phyloP scores from a whole-genome alignment of 2,113 vertebrate species.

The Calidris pygmaea region DNA sequence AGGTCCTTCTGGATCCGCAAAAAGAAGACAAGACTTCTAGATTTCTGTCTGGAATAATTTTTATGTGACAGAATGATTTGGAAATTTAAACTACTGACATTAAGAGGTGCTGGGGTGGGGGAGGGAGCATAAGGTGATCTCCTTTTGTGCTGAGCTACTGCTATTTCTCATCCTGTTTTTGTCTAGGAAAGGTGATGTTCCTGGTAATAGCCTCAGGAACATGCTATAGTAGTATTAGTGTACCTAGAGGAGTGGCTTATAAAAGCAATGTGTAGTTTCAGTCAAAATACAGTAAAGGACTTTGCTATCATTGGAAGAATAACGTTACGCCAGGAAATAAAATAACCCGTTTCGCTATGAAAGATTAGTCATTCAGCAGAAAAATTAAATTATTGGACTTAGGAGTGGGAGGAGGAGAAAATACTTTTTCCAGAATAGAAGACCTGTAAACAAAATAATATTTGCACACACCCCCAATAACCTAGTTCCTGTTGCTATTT shows the following conservation, averaged over 20 bases:
- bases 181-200: background rate
- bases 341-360: background rate
- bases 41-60: background rate
- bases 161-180: background rate
- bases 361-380: background rate
- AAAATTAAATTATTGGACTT: background rate
- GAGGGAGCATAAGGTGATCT: background rate
- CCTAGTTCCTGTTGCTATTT: background rate
- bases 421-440: background rate
- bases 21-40: background rate
- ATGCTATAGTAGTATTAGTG: accelerated
- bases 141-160: background rate
- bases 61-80: background rate
- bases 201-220: background rate
- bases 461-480: background rate
- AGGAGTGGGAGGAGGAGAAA: background rate
- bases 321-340: background rate
- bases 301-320: background rate
- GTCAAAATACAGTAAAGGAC: background rate
- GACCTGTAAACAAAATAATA: background rate
- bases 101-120: background rate
- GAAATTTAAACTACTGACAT: background rate
- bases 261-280: background rate
- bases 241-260: background rate
- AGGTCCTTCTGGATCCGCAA: background rate